phyloP scores from a whole-genome alignment of 2,113 vertebrate genomes.

The Campylorhamphus procurvoides region DNA sequence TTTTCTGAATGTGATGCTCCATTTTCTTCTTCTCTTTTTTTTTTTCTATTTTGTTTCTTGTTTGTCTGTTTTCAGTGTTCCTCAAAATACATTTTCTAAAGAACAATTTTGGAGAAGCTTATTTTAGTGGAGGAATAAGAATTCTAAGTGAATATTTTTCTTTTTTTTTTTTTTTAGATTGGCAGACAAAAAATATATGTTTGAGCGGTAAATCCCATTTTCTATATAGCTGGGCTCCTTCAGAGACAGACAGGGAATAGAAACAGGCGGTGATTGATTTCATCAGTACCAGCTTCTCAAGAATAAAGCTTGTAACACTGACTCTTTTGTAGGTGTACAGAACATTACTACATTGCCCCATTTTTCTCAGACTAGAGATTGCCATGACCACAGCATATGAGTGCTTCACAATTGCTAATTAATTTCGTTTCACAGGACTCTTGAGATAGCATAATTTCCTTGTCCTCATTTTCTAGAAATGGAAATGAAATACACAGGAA shows the following conservation, averaged over 20 bases:
- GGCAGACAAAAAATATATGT: not conserved
- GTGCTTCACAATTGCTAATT: constrained; percentile 51
- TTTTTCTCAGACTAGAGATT: constrained; percentile 39
- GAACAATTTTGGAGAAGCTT: not conserved
- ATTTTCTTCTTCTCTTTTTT: not conserved
- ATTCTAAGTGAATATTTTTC: not conserved
- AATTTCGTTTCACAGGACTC: constrained; percentile 50
- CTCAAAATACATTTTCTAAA: not conserved
- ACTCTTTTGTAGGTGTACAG: not conserved
- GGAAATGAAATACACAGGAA: constrained; percentile 33
- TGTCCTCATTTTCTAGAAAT: constrained; percentile 59
- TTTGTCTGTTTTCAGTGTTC: not conserved
- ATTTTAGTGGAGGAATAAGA: not conserved
- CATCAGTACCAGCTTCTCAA: not conserved
- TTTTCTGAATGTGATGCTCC: not conserved
- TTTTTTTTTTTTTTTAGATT: not conserved
- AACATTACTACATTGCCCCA: constrained; percentile 6
- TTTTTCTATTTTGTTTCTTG: rapidly evolving
- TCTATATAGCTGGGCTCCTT: not conserved
- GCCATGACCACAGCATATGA: not conserved
- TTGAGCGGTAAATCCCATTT: not conserved
- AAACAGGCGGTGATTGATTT: not conserved
- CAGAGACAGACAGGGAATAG: not conserved
- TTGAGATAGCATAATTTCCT: constrained; percentile 38
- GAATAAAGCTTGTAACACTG: not conserved